Percentiles rank a stretch among this genome's conserved stretches.
phyloP scores from a whole-genome alignment of 2,797 vertebrate species.

The Pampus argenteus region DNA sequence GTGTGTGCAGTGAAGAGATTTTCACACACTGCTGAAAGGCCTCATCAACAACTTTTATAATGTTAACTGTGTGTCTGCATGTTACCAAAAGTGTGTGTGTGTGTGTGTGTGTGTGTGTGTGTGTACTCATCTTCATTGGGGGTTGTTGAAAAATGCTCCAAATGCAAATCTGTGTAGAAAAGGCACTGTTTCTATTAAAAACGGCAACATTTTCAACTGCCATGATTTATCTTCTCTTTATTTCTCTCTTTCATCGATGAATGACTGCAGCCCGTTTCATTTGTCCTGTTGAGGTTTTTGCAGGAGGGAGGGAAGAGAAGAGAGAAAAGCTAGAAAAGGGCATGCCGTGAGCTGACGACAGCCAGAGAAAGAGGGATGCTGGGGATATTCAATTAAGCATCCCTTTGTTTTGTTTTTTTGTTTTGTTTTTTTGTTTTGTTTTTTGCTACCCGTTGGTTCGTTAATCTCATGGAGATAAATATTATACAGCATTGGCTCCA shows the following conservation, averaged over 20 bases:
- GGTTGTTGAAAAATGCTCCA: conserved; percentile 42
- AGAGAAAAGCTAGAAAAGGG: conserved; percentile 38
- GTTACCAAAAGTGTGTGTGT: not conserved
- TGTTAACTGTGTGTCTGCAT: not conserved
- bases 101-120: conserved; percentile 20
- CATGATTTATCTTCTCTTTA: conserved; percentile 53
- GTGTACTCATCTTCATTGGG: conserved; percentile 47
- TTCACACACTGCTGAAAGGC: conserved; percentile 30
- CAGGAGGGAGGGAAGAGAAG: conserved; percentile 33
- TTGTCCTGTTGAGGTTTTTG: conserved; percentile 39
- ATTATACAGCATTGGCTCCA: conserved; percentile 77
- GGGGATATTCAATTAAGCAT: conserved; percentile 77
- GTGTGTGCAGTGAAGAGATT: conserved; percentile 4
- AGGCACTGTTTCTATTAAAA: conserved; percentile 48
- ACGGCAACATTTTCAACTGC: conserved; percentile 17
- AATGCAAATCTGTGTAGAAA: conserved; percentile 61
- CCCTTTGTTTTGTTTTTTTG: conserved; percentile 12
- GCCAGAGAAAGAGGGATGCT: conserved; percentile 58
- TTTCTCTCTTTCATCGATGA: conserved; percentile 42
- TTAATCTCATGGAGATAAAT: conserved; percentile 79
- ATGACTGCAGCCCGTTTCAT: conserved; percentile 42
- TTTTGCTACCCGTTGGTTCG: conserved; percentile 42
- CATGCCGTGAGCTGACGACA: conserved; percentile 31
- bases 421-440: not conserved
- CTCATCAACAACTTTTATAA: conserved; percentile 15